Conservation (phyloP, 1,140 invertebrate genomes). For the Pogonus chalceus region DNA sequence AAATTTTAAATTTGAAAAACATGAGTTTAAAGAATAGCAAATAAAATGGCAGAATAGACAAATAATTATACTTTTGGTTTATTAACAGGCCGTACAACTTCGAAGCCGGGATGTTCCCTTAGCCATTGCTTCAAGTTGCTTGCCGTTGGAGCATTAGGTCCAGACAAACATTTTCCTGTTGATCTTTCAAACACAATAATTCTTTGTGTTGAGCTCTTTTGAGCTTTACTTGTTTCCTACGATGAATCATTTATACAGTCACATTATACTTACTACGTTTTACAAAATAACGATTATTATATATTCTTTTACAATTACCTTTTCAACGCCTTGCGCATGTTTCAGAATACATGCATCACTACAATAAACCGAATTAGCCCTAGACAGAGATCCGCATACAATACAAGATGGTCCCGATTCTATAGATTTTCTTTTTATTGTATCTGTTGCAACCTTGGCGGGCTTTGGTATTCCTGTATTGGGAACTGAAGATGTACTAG, state of each 20-base stretch:
- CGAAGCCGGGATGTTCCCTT: conserved; percentile 74
- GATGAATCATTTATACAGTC: conserved; percentile 4
- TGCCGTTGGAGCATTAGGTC: conserved; percentile 65
- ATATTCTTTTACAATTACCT: conserved; percentile 37
- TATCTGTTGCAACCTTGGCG: background rate
- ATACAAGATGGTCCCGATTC: conserved; percentile 47
- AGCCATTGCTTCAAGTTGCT: conserved; percentile 73
- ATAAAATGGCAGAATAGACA: conserved; percentile 23
- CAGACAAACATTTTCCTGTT: conserved; percentile 63
- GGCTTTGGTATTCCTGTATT: background rate
- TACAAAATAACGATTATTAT: conserved; percentile 1
- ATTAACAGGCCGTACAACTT: conserved; percentile 58
- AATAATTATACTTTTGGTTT: too few species aligned
- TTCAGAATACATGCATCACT: conserved; percentile 76
- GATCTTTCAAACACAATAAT: conserved; percentile 70
- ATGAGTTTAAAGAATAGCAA: background rate
- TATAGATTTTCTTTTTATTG: conserved; percentile 12
- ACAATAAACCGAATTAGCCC: conserved; percentile 72
- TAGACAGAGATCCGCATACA: conserved; percentile 61
- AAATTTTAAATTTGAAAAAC: too few species aligned
- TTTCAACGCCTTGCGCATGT: conserved; percentile 61
- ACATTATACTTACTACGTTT: background rate
- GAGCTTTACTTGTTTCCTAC: background rate
- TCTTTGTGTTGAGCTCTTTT: conserved; percentile 12
- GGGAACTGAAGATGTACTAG: conserved; percentile 5